Percentiles rank a stretch among this genome's conserved stretches.
These are phyloP conservation scores for Anguilla japonica DNA, from an alignment of 2,113 vertebrate genomes.

Conservation along the genomic window DNA sequence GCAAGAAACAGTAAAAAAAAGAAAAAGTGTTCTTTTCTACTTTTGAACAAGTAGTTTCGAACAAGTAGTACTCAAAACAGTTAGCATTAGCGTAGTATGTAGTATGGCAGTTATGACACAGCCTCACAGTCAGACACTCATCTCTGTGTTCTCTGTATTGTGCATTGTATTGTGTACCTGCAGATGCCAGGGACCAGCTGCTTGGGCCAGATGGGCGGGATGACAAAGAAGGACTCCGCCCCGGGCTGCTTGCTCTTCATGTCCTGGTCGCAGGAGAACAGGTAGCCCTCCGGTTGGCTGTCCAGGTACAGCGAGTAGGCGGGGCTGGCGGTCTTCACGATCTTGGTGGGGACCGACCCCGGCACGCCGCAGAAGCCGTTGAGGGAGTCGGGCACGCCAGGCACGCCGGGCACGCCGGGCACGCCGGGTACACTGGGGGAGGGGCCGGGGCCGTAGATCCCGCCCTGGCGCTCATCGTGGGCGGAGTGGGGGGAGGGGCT, in stretches of 20 bases:
- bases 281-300: constrained; percentile 79
- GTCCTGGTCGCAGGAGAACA: constrained; percentile 86
- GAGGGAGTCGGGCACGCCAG: constrained; percentile 68
- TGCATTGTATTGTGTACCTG: constrained; percentile 71
- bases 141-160: too few relatives aligned
- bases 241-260: constrained; percentile 74
- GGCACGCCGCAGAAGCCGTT: constrained; percentile 75
- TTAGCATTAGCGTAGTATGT: too few relatives aligned
- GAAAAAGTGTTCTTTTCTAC: too few relatives aligned
- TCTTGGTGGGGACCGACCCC: constrained; percentile 84
- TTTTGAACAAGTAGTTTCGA: too few relatives aligned
- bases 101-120: too few relatives aligned
- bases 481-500: constrained; percentile 86
- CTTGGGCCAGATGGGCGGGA: constrained; percentile 90
- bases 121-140: too few relatives aligned
- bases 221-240: constrained; percentile 83
- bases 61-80: too few relatives aligned
- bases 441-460: constrained; percentile 61
- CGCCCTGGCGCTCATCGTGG: constrained; percentile 73
- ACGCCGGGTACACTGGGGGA: constrained; percentile 64
- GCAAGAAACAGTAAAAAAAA: too few relatives aligned
- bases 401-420: too few relatives aligned
- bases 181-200: constrained; percentile 86
- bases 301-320: constrained; percentile 77
- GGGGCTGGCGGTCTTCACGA: constrained; percentile 88